A percentile compares a stretch with the other conserved stretches of the same genome.
Evolutionary conservation across 37 sponge, comb jelly and placozoan species (phyloP).

Genomic region (Halisarca cf. caerulea): DNA sequence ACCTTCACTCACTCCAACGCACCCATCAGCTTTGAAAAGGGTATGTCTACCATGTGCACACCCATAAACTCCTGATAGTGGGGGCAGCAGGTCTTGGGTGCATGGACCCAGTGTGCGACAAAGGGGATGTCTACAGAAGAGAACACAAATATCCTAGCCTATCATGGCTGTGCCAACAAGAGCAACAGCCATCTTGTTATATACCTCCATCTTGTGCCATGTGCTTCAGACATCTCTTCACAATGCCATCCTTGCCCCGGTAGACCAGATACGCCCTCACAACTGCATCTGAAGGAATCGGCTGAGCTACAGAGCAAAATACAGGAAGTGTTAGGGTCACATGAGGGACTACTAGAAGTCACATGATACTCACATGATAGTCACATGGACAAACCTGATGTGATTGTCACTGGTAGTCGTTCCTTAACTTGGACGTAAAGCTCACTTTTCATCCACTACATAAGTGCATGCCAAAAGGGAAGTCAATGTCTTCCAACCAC

Average conservation of each 20-base stretch:
- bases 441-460: slow-evolving; percentile 8
- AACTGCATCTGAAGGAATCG: not conserved
- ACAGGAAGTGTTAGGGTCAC: too few relatives aligned
- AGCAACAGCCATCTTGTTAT: not conserved
- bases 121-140: not conserved
- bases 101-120: not conserved
- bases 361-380: slow-evolving; percentile 1
- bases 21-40: slow-evolving; percentile 1
- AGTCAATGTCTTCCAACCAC: not conserved
- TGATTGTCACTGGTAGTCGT: not conserved
- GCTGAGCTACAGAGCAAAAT: too few relatives aligned
- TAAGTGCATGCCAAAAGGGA: not conserved
- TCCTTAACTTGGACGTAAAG: not conserved
- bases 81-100: not conserved
- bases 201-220: not conserved
- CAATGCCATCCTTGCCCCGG: not conserved
- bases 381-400: not conserved
- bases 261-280: slow-evolving; percentile 4
- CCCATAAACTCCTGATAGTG: not conserved
- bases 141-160: too few relatives aligned
- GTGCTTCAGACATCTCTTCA: slow-evolving; percentile 9
- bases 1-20: not conserved
- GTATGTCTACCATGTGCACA: not conserved
- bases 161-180: not conserved
- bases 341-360: too few relatives aligned